Conservation (phyloP, 2,113 vertebrate genomes). For the Lophochroa leadbeateri region DNA sequence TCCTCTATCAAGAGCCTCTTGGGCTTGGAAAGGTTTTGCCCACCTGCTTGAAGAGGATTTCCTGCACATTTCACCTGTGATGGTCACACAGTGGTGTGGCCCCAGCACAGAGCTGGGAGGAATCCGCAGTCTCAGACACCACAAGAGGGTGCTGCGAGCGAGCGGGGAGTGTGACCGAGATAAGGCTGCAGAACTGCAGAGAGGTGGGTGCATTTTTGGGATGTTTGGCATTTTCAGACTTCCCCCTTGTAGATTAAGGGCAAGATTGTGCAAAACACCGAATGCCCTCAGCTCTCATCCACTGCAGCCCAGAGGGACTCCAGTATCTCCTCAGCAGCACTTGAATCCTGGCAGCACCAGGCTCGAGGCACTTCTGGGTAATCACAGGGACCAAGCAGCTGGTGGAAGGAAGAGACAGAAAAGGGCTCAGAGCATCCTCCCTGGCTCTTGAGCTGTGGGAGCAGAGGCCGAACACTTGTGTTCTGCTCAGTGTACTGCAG, state of each 20-base stretch:
- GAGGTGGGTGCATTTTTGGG: conserved; percentile 42
- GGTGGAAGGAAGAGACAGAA: not conserved
- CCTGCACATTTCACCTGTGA: not conserved
- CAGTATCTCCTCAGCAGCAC: not conserved
- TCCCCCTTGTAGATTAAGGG: conserved; percentile 29
- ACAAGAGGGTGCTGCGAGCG: not conserved
- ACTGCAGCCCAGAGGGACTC: not conserved
- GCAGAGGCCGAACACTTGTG: no score
- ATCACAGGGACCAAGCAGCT: fast-evolving
- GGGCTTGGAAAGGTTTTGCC: not conserved
- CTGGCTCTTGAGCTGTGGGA: no score
- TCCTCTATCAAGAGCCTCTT: fast-evolving
- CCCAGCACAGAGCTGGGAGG: not conserved
- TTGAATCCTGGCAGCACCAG: not conserved
- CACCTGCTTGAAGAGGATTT: not conserved
- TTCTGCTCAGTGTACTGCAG: no score
- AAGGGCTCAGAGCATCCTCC: not conserved
- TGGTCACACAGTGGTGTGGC: fast-evolving
- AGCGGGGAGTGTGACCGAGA: not conserved
- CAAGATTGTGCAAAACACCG: not conserved
- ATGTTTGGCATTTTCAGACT: conserved; percentile 53
- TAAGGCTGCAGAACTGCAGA: not conserved
- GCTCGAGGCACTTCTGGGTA: not conserved
- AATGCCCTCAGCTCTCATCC: not conserved
- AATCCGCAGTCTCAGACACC: fast-evolving